phyloP scores from a whole-genome alignment of 1,140 invertebrate species.

The Drosophila eugracilis region DNA sequence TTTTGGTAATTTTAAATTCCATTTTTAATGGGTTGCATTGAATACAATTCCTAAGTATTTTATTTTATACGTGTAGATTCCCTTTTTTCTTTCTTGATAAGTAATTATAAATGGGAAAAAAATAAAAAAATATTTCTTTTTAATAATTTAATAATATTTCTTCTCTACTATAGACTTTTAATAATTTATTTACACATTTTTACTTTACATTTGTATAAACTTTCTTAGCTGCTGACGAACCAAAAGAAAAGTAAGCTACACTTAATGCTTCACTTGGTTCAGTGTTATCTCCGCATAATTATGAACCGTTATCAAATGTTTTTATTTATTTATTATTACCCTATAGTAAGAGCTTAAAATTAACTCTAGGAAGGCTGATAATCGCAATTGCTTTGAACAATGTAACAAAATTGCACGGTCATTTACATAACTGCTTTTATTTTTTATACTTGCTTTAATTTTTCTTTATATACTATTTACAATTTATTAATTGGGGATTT shows the following conservation, averaged over 20 bases:
- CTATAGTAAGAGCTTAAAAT: neutral
- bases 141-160: too few species aligned
- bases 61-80: too few species aligned
- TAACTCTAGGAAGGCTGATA: neutral
- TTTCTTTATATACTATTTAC: slow-evolving; percentile 16
- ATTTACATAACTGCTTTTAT: slow-evolving; percentile 1
- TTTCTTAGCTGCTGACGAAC: slow-evolving; percentile 91
- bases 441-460: slow-evolving; percentile 16
- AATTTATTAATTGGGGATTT: slow-evolving; percentile 8
- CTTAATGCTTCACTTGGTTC: slow-evolving; percentile 15
- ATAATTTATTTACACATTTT: slow-evolving; percentile 6
- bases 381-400: too few species aligned
- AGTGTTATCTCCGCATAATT: neutral
- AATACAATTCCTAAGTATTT: too few species aligned
- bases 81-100: too few species aligned
- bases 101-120: too few species aligned
- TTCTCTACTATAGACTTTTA: neutral
- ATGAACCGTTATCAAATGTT: neutral
- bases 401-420: slow-evolving; percentile 8
- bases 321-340: neutral
- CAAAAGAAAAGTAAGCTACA: slow-evolving; percentile 91
- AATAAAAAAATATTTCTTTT: neutral
- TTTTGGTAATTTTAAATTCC: too few species aligned
- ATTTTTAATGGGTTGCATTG: too few species aligned
- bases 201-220: neutral